These are phyloP conservation scores for Liopterus haemorrhoidalis DNA, from an alignment of 2,888 invertebrate species.

Conservation along the genomic window DNA sequence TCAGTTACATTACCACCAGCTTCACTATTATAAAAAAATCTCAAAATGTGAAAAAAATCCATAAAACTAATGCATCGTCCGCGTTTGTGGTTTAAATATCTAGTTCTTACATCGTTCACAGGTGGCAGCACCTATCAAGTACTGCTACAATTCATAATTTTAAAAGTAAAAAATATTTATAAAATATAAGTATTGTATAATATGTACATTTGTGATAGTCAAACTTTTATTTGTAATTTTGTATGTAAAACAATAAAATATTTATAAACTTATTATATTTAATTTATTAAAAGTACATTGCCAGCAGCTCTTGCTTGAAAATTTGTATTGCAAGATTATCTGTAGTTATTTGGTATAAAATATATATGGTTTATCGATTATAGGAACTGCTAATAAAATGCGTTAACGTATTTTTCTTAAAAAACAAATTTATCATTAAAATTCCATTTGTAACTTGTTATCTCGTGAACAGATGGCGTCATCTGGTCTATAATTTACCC, in stretches of 20 bases:
- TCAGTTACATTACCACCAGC: constrained; percentile 47
- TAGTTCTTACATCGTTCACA: constrained; percentile 10
- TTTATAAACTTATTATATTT: constrained; percentile 13
- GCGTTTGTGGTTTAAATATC: constrained; percentile 5
- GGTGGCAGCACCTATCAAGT: constrained; percentile 17
- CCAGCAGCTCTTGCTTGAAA: no score
- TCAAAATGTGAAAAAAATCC: constrained; percentile 12
- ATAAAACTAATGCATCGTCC: constrained; percentile 3
- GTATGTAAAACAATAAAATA: neutral
- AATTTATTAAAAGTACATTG: constrained; percentile 8
- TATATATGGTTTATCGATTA: no score
- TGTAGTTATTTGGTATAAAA: neutral
- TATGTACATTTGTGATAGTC: no score
- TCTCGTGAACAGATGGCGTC: no score
- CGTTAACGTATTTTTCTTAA: no score
- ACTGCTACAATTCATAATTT: no score
- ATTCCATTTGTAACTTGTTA: no score
- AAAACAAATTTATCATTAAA: neutral
- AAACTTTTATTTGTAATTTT: no score
- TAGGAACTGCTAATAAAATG: no score
- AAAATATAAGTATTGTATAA: no score
- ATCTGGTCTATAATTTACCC: constrained; percentile 9
- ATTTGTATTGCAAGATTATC: no score
- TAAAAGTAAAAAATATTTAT: no score
- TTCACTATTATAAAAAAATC: constrained; percentile 27